phyloP scores from a whole-genome alignment of 1,140 invertebrate species.

The Brachystomella parvula region DNA sequence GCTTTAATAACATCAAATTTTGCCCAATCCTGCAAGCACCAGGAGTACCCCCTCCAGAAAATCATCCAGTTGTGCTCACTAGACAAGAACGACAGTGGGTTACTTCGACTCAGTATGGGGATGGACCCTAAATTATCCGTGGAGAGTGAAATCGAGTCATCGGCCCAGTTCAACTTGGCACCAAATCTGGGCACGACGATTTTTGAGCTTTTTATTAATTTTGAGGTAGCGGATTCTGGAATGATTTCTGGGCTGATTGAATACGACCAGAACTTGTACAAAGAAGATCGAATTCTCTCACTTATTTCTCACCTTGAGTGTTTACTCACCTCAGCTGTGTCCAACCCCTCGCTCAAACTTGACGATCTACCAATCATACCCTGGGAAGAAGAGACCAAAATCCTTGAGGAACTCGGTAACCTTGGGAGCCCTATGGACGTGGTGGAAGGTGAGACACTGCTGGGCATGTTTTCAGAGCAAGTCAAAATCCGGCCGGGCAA shows the following conservation, averaged over 20 bases:
- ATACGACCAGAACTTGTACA: neutral
- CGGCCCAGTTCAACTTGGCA: neutral
- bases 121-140: neutral
- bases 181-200: slow-evolving; percentile 4
- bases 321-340: neutral
- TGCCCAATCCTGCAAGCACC: neutral
- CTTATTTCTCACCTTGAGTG: neutral
- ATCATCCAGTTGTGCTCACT: neutral
- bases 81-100: neutral
- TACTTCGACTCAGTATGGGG: neutral
- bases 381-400: neutral
- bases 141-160: neutral
- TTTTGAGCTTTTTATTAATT: neutral
- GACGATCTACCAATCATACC: neutral
- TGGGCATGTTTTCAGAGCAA: neutral
- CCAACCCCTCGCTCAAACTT: neutral
- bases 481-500: neutral
- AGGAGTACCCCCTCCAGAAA: neutral
- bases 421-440: neutral
- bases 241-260: neutral
- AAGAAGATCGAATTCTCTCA: neutral
- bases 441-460: neutral
- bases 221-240: neutral
- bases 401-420: neutral
- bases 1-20: neutral